Conservation (phyloP, 1,140 invertebrate species). For the Bombus sibiricus region DNA sequence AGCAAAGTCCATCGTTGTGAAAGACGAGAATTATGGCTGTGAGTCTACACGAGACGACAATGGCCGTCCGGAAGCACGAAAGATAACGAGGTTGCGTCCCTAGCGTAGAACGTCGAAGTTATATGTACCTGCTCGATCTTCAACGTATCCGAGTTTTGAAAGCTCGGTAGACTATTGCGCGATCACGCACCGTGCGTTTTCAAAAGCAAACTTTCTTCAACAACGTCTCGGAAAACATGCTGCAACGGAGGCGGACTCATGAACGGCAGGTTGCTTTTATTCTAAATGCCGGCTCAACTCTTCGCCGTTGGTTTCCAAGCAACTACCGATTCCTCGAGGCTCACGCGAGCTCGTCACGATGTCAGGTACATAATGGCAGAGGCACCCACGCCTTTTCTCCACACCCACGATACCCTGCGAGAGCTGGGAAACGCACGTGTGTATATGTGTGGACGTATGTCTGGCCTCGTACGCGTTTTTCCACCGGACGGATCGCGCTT, state of each 20-base stretch:
- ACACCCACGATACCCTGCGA: slow-evolving; percentile 56
- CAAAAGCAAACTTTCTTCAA: neutral
- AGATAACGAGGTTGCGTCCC: neutral
- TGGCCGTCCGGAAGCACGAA: neutral
- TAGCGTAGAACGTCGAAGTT: neutral
- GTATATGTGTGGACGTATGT: neutral
- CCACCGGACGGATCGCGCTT: neutral
- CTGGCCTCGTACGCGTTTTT: slow-evolving; percentile 44
- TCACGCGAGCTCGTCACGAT: slow-evolving; percentile 59
- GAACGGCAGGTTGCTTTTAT: slow-evolving; percentile 16
- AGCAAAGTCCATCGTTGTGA: neutral
- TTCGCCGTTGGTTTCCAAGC: slow-evolving; percentile 41
- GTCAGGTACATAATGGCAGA: slow-evolving; percentile 70
- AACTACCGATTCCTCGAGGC: slow-evolving; percentile 59
- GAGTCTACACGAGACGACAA: neutral
- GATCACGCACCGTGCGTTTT: neutral
- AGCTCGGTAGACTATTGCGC: neutral
- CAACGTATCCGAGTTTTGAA: neutral
- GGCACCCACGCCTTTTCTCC: slow-evolving; percentile 63
- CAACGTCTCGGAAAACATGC: neutral
- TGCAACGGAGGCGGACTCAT: neutral
- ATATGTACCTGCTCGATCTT: neutral
- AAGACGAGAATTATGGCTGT: neutral
- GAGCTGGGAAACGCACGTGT: neutral
- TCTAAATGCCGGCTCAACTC: neutral